phyloP scores from a whole-genome alignment of 2,797 vertebrate species.

The Coracias cyanogaster region DNA sequence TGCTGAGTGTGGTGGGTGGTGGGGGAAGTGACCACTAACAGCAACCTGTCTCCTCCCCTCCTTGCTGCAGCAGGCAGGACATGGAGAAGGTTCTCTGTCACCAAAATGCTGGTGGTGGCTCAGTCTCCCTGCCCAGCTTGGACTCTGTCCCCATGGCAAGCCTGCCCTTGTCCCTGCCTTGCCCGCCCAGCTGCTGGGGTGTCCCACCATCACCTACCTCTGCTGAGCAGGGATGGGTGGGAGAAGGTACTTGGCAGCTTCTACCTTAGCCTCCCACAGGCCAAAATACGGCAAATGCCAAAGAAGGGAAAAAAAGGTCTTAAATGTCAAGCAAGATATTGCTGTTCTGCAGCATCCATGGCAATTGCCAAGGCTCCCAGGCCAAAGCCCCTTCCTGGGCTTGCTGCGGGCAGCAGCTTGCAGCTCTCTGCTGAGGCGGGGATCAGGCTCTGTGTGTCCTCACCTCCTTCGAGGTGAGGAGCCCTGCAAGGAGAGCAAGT shows the following conservation, averaged over 20 bases:
- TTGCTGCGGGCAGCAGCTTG: not conserved
- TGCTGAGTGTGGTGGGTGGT: not conserved
- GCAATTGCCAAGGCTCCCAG: not conserved
- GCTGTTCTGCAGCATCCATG: fast-evolving
- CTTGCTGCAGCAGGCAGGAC: not conserved
- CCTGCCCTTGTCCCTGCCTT: not conserved
- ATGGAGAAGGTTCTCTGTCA: not conserved
- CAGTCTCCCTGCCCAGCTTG: not conserved
- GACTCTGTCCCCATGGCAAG: not conserved
- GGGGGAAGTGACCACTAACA: not conserved
- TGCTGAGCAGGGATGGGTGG: not conserved
- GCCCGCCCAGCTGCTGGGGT: not conserved
- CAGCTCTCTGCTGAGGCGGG: not conserved
- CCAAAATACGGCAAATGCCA: not conserved
- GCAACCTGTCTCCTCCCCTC: not conserved
- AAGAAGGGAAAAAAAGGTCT: not conserved
- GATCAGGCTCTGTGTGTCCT: not conserved
- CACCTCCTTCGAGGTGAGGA: not conserved
- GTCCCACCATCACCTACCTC: not conserved
- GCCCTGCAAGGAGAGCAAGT: not conserved
- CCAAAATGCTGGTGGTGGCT: not conserved
- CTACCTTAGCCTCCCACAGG: not conserved
- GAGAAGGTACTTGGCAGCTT: not conserved
- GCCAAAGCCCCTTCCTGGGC: not conserved
- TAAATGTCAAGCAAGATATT: not conserved